These are phyloP conservation scores for Gortyna flavago DNA, from an alignment of 2,888 invertebrate genomes.

Conservation along the genomic window DNA sequence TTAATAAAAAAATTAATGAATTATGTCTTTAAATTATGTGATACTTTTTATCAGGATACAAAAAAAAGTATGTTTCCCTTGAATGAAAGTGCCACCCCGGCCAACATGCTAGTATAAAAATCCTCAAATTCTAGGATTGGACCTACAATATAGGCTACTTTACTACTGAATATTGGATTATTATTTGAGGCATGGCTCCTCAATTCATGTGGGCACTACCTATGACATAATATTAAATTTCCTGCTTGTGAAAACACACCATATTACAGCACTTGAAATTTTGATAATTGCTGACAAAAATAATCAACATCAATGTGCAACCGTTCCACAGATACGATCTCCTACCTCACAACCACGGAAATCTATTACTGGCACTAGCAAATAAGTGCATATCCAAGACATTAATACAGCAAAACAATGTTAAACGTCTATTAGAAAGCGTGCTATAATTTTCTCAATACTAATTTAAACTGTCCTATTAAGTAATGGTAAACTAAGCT, in stretches of 20 bases:
- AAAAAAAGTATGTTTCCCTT: not conserved
- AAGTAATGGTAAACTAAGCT: constrained; percentile 52
- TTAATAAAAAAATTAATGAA: no score
- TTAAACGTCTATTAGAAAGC: constrained; percentile 52
- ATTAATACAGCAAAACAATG: constrained; percentile 39
- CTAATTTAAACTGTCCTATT: constrained; percentile 65
- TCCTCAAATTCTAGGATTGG: not conserved
- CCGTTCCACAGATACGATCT: not conserved
- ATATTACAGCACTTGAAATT: not conserved
- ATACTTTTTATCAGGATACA: not conserved
- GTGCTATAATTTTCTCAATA: constrained; percentile 54
- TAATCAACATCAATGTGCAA: not conserved
- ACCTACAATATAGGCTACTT: not conserved
- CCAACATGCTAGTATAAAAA: not conserved
- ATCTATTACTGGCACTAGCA: not conserved
- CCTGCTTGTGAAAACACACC: no score
- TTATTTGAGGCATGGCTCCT: not conserved
- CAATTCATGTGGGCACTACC: not conserved
- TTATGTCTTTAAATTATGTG: not conserved
- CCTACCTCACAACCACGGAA: constrained; percentile 16
- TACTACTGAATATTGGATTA: no score
- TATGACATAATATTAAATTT: not conserved
- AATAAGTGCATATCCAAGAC: constrained; percentile 38
- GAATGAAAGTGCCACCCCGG: not conserved
- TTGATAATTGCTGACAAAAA: not conserved